phyloP scores from a whole-genome alignment of 92 coral and sea anemone genomes.

The Nematostella vectensis region DNA sequence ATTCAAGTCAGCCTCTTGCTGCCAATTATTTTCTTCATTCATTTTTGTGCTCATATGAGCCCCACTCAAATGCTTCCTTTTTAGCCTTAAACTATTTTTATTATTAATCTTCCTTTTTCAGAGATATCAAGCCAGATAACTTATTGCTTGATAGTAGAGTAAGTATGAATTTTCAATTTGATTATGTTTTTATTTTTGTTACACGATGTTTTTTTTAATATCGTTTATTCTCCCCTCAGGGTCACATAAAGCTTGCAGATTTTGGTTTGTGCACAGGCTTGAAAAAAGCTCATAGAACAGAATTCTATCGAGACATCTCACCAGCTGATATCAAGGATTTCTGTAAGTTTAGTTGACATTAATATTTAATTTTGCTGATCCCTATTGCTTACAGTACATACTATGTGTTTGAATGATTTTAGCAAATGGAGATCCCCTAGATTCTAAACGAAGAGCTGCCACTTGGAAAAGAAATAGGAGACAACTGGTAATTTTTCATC shows the following conservation, averaged over 20 bases:
- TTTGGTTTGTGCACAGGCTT: constrained; percentile 97
- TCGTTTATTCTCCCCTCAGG: constrained; percentile 25
- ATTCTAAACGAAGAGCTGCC: constrained; percentile 94
- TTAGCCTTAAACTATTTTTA: neutral
- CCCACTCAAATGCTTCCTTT: too few species aligned
- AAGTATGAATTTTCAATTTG: constrained; percentile 6
- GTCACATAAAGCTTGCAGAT: constrained; percentile 95
- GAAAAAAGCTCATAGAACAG: constrained; percentile 96
- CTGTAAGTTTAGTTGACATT: constrained; percentile 36
- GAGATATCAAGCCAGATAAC: constrained; percentile 98
- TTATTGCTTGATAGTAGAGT: constrained; percentile 94
- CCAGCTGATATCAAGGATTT: constrained; percentile 90
- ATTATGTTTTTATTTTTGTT: neutral
- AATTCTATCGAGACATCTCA: constrained; percentile 84
- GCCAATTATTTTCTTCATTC: too few species aligned
- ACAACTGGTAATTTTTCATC: constrained; percentile 71
- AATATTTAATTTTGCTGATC: too few species aligned
- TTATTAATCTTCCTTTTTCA: constrained; percentile 9
- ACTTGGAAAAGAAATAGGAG: constrained; percentile 97
- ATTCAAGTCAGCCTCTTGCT: too few species aligned
- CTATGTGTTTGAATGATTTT: too few species aligned
- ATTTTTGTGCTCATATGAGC: too few species aligned
- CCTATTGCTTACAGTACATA: neutral
- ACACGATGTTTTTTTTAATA: neutral
- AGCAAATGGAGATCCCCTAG: constrained; percentile 79